Percentiles rank a stretch among this genome's conserved stretches.
phyloP scores from a whole-genome alignment of 1,140 invertebrate genomes.

The Ceratosolen solmsi region DNA sequence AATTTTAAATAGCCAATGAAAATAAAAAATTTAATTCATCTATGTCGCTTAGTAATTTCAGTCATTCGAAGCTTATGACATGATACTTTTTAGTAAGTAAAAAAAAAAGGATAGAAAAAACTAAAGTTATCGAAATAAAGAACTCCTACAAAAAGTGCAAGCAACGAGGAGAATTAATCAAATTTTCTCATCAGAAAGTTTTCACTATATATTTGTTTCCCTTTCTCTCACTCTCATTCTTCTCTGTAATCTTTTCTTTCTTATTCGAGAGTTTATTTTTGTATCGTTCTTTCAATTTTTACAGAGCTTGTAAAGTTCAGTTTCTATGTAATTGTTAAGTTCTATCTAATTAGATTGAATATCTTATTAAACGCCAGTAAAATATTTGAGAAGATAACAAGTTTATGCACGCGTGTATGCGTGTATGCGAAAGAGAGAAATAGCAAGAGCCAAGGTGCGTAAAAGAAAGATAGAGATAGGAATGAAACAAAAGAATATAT shows the following conservation, averaged over 20 bases:
- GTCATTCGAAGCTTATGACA: too few species aligned
- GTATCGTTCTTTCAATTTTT: background rate
- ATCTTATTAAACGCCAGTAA: too few species aligned
- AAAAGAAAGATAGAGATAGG: background rate
- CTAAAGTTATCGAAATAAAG: background rate
- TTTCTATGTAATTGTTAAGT: background rate
- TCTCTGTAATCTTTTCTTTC: background rate
- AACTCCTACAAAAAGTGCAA: background rate
- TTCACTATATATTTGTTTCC: background rate
- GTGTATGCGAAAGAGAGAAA: background rate
- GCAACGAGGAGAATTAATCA: conserved; percentile 1
- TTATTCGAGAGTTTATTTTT: background rate
- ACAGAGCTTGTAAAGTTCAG: background rate
- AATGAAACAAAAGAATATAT: conserved; percentile 43
- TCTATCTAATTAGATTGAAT: too few species aligned
- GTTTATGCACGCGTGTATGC: background rate
- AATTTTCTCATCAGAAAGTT: conserved; percentile 23
- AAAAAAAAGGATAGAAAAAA: background rate
- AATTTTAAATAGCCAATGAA: too few species aligned
- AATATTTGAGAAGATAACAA: background rate
- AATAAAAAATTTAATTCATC: too few species aligned
- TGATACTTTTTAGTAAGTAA: background rate
- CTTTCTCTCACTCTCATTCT: background rate
- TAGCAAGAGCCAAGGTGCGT: background rate
- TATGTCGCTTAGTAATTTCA: too few species aligned